Conservation (phyloP, 2,888 invertebrate species). For the Drosophila kanekoi region DNA sequence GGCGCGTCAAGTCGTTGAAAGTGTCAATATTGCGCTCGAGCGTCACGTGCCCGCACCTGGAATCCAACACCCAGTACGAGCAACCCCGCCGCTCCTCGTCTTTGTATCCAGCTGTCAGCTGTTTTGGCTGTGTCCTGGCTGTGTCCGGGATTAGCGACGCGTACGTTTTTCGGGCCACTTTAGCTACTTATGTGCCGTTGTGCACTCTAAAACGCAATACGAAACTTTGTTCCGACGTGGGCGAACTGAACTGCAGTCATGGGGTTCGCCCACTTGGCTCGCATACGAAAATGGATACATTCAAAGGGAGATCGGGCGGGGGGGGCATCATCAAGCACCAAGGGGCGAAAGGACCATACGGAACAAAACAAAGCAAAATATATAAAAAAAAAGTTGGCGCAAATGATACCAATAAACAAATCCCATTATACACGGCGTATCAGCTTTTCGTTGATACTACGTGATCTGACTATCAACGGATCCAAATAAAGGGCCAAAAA, state of each 20-base stretch:
- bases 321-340: neutral
- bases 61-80: constrained; percentile 6
- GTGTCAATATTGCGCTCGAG: constrained; percentile 82
- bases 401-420: constrained; percentile 85
- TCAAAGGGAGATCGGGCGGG: neutral
- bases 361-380: constrained; percentile 2
- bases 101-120: constrained; percentile 60
- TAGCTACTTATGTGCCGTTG: constrained; percentile 65
- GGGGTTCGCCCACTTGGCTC: constrained; percentile 22
- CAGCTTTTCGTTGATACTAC: constrained; percentile 83
- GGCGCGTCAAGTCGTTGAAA: constrained; percentile 79
- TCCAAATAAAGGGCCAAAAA: constrained; percentile 24
- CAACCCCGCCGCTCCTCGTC: neutral
- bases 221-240: constrained; percentile 61
- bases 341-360: constrained; percentile 6
- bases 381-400: constrained; percentile 58
- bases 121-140: constrained; percentile 11
- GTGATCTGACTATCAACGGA: constrained; percentile 80
- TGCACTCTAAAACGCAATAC: constrained; percentile 79
- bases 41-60: constrained; percentile 77
- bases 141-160: constrained; percentile 70
- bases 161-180: constrained; percentile 64
- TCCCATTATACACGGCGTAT: constrained; percentile 84
- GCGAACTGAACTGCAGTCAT: constrained; percentile 37
- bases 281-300: constrained; percentile 34